phyloP scores from a whole-genome alignment of 2,797 vertebrate genomes.

The Buceros bicornis region DNA sequence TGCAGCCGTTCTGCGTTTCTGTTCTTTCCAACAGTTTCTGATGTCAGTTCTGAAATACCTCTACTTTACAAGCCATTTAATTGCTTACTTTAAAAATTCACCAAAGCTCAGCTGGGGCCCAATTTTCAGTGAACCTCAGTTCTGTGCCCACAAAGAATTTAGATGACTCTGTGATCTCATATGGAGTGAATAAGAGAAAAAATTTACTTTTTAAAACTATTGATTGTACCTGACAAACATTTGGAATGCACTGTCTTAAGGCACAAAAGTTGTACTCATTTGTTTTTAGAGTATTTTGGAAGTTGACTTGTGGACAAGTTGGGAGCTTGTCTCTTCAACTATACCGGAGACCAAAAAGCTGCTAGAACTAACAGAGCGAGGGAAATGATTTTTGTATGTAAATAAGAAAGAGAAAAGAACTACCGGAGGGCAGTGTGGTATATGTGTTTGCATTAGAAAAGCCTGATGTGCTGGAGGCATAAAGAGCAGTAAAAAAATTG shows the following conservation, averaged over 20 bases:
- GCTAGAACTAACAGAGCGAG: background rate
- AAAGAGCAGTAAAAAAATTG: background rate
- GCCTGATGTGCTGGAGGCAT: background rate
- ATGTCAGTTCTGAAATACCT: slow-evolving; percentile 41
- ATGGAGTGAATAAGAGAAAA: slow-evolving; percentile 13
- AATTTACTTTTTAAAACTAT: background rate
- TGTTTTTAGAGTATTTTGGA: background rate
- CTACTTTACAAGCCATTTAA: slow-evolving; percentile 61
- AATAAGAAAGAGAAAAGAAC: background rate
- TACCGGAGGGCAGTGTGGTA: background rate
- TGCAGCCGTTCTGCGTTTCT: background rate
- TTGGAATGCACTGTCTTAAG: background rate
- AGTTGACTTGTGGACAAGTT: background rate
- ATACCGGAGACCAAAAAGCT: background rate
- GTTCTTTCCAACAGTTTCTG: background rate
- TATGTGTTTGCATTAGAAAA: background rate
- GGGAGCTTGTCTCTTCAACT: background rate
- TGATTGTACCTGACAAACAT: background rate
- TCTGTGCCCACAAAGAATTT: slow-evolving; percentile 37
- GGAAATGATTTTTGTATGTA: background rate
- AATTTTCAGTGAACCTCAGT: slow-evolving; percentile 47
- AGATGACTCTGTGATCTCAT: background rate
- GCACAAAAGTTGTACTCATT: background rate
- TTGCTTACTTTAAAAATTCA: slow-evolving; percentile 53
- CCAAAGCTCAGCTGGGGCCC: slow-evolving; percentile 30